Evolutionary conservation across 2,888 invertebrate genomes (phyloP).

Genomic region (Spicauda simplicius): DNA sequence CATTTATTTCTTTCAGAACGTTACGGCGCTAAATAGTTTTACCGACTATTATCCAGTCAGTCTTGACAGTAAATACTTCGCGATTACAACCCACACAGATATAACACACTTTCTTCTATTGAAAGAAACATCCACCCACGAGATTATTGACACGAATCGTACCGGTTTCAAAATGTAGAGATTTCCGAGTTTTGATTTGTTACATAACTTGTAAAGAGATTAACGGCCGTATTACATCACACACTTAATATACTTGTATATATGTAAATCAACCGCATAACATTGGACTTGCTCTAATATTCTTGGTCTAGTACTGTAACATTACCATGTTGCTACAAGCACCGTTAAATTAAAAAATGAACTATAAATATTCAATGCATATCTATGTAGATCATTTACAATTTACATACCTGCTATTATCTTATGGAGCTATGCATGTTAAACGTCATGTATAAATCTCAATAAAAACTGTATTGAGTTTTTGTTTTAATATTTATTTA

Average conservation of each 20-base stretch:
- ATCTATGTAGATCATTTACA: too few relatives aligned
- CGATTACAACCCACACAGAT: slow-evolving; percentile 47
- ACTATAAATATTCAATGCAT: too few relatives aligned
- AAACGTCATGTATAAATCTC: too few relatives aligned
- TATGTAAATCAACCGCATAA: slow-evolving; percentile 12
- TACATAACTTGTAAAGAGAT: slow-evolving; percentile 61
- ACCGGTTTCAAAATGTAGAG: slow-evolving; percentile 75
- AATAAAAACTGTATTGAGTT: too few relatives aligned
- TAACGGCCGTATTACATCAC: slow-evolving; percentile 45
- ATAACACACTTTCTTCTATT: slow-evolving; percentile 74
- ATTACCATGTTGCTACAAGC: neutral
- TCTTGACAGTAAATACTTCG: slow-evolving; percentile 39
- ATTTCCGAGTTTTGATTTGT: slow-evolving; percentile 65
- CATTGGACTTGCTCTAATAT: neutral
- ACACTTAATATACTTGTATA: slow-evolving; percentile 8
- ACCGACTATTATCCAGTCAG: slow-evolving; percentile 35
- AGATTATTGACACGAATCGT: slow-evolving; percentile 71
- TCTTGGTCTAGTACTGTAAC: neutral
- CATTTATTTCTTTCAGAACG: neutral
- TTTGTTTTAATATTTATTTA: too few relatives aligned
- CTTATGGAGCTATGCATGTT: too few relatives aligned
- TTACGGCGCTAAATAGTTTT: slow-evolving; percentile 28
- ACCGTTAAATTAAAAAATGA: too few relatives aligned
- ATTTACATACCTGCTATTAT: too few relatives aligned
- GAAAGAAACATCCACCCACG: slow-evolving; percentile 73